Percentiles rank a stretch among this genome's conserved stretches.
Evolutionary conservation across 2,113 vertebrate species (phyloP).

Genomic region (Dissostichus mawsoni): DNA sequence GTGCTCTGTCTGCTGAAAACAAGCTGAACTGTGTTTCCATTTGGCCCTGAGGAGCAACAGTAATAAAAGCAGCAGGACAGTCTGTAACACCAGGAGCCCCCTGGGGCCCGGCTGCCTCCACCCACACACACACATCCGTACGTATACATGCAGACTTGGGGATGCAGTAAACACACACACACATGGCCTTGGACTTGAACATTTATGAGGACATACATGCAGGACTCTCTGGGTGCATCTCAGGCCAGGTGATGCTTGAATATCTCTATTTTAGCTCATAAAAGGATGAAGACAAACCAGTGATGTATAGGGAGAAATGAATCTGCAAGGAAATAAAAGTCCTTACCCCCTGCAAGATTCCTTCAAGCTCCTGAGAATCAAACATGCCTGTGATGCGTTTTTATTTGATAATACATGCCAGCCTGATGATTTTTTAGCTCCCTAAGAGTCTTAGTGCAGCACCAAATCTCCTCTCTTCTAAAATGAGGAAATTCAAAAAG

Average conservation of each 20-base stretch:
- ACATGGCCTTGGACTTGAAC: not conserved
- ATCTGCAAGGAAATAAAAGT: not conserved
- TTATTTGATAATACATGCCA: not conserved
- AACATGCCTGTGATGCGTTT: slow-evolving; percentile 9
- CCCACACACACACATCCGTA: not conserved
- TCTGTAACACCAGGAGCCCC: slow-evolving; percentile 40
- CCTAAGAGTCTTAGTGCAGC: not conserved
- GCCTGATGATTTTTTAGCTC: slow-evolving; percentile 11
- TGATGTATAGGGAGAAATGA: not conserved
- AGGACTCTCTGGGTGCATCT: not conserved
- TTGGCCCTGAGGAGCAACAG: slow-evolving; percentile 45
- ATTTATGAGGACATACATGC: slow-evolving; percentile 10
- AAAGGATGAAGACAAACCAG: not conserved
- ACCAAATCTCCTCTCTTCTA: not conserved
- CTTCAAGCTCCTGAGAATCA: not conserved
- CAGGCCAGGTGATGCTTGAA: slow-evolving; percentile 25
- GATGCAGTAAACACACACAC: slow-evolving; percentile 11
- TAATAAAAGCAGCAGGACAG: slow-evolving; percentile 66
- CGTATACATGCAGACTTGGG: not conserved
- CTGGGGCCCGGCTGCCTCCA: slow-evolving; percentile 24
- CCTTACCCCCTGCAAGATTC: slow-evolving; percentile 7
- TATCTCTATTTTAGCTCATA: slow-evolving; percentile 4
- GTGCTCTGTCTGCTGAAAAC: slow-evolving; percentile 56
- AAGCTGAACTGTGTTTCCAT: slow-evolving; percentile 49
- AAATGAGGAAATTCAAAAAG: not conserved